These are phyloP conservation scores for Aplysia californica DNA, from an alignment of 1,140 invertebrate species.

Conservation along the genomic window DNA sequence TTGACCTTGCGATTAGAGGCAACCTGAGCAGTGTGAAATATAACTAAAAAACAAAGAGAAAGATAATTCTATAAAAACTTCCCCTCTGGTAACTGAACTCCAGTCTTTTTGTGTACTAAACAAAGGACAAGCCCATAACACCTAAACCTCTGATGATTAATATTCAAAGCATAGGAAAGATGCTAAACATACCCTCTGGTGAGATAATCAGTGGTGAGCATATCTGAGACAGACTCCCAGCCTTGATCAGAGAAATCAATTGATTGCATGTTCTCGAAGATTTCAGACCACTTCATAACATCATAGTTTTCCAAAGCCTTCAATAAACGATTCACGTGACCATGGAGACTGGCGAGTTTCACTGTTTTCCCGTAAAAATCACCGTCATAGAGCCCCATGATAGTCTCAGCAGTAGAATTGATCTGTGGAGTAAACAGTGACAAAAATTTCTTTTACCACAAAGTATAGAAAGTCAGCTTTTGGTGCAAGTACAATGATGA, in stretches of 20 bases:
- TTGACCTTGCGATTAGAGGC: too few relatives aligned
- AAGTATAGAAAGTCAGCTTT: too few relatives aligned
- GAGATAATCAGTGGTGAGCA: slow-evolving; percentile 10
- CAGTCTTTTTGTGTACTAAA: too few relatives aligned
- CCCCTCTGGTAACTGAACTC: too few relatives aligned
- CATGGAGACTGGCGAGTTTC: background rate
- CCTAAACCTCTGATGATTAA: too few relatives aligned
- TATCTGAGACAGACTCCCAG: slow-evolving; percentile 1
- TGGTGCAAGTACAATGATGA: too few relatives aligned
- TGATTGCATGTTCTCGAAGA: background rate
- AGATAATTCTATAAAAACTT: too few relatives aligned
- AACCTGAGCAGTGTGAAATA: too few relatives aligned
- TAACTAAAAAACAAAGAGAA: too few relatives aligned
- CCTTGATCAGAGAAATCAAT: background rate
- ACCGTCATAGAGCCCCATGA: background rate
- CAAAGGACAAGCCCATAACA: too few relatives aligned
- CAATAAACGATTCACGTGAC: background rate
- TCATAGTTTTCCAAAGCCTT: background rate
- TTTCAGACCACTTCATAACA: background rate
- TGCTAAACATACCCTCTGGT: background rate
- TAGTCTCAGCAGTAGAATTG: background rate
- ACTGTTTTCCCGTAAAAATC: background rate
- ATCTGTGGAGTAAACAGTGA: background rate
- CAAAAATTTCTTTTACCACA: too few relatives aligned
- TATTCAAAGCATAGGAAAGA: too few relatives aligned